These are phyloP conservation scores for Ischnura elegans DNA, from an alignment of 2,888 invertebrate genomes.

Conservation along the genomic window DNA sequence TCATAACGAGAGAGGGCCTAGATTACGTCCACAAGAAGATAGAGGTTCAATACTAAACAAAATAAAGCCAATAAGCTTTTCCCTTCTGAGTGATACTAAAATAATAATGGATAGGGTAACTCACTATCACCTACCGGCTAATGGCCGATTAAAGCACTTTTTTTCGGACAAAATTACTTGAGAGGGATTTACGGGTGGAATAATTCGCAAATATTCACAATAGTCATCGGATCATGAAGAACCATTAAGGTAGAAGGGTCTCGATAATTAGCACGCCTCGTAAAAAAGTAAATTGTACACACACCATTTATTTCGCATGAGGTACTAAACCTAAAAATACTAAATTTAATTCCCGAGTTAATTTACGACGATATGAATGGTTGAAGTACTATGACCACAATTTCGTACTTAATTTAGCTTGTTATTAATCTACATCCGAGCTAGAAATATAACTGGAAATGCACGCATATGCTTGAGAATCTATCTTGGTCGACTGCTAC, in stretches of 20 bases:
- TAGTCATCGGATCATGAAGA: too few relatives aligned
- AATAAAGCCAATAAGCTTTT: too few relatives aligned
- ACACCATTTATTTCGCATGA: background rate
- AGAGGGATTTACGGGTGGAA: too few relatives aligned
- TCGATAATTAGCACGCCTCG: background rate
- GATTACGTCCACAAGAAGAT: too few relatives aligned
- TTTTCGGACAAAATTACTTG: too few relatives aligned
- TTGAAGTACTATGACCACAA: background rate
- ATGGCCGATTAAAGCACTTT: too few relatives aligned
- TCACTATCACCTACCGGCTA: too few relatives aligned
- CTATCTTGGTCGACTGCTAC: conserved; percentile 1
- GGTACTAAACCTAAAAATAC: background rate
- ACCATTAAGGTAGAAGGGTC: background rate
- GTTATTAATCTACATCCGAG: background rate
- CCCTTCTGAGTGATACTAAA: too few relatives aligned
- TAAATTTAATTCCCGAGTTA: background rate
- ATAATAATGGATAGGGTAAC: too few relatives aligned
- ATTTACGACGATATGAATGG: conserved; percentile 12
- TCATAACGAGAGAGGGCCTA: too few relatives aligned
- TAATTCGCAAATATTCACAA: too few relatives aligned
- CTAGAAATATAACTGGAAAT: background rate
- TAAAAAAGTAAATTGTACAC: background rate
- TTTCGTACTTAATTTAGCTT: background rate
- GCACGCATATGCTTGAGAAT: background rate
- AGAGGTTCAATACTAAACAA: too few relatives aligned